These are phyloP conservation scores for Brotogeris chrysoptera DNA, from an alignment of 2,797 vertebrate species.

Conservation along the genomic window DNA sequence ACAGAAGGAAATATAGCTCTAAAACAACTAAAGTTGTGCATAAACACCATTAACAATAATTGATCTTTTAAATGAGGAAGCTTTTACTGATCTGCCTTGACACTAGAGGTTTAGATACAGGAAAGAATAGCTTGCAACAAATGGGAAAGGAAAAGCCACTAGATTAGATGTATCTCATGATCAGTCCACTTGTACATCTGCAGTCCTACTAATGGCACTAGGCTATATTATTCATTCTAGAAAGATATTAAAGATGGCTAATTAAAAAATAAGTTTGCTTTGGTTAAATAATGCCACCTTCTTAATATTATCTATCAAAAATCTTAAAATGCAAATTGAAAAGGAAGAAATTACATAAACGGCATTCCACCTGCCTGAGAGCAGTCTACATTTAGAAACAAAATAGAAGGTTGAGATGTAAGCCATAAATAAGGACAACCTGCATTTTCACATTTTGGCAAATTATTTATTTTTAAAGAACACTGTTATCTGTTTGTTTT, in stretches of 20 bases:
- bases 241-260: not conserved
- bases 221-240: not conserved
- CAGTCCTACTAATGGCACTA: not conserved
- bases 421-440: not conserved
- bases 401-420: not conserved
- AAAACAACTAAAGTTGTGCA: not conserved
- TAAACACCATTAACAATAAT: not conserved
- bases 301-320: not conserved
- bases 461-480: not conserved
- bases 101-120: not conserved
- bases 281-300: not conserved
- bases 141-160: not conserved
- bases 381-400: not conserved
- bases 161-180: not conserved
- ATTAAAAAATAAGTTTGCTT: not conserved
- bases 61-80: not conserved
- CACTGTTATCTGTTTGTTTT: not conserved
- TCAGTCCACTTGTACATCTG: not conserved
- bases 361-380: not conserved
- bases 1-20: not conserved
- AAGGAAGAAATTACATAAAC: not conserved
- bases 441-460: not conserved
- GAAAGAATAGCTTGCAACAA: not conserved
- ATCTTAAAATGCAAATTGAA: not conserved
- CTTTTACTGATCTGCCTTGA: not conserved